A percentile compares a stretch with the other conserved stretches of the same genome.
These are phyloP conservation scores for Catostomus latipinnis DNA, from an alignment of 2,797 vertebrate genomes.

Conservation along the genomic window DNA sequence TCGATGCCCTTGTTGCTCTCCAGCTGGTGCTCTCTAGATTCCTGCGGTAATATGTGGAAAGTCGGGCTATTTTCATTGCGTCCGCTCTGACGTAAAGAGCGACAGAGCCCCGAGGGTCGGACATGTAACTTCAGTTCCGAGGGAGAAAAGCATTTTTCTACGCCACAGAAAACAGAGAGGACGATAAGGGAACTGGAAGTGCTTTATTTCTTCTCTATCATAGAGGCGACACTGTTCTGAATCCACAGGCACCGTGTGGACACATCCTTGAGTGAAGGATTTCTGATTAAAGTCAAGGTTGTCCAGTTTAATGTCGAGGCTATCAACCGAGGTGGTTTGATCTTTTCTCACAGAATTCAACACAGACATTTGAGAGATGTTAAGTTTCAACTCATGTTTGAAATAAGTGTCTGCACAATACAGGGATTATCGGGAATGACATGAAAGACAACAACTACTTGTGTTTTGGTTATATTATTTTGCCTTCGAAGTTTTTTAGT, in stretches of 20 bases:
- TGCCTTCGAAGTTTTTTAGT: slow-evolving; percentile 24
- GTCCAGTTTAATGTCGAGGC: background rate
- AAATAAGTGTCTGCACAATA: background rate
- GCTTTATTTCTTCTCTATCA: slow-evolving; percentile 14
- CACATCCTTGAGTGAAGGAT: slow-evolving; percentile 5
- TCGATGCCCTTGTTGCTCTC: slow-evolving; percentile 30
- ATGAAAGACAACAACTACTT: background rate
- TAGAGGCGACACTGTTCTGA: background rate
- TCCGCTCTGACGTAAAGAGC: slow-evolving; percentile 49
- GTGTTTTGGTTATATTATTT: background rate
- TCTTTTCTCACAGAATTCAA: background rate
- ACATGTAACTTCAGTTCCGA: slow-evolving; percentile 40
- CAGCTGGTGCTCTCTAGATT: slow-evolving; percentile 10
- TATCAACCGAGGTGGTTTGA: slow-evolving; percentile 20
- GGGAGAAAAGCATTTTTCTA: slow-evolving; percentile 21
- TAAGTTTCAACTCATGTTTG: slow-evolving; percentile 7
- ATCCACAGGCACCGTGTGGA: background rate
- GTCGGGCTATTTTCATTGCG: slow-evolving; percentile 31
- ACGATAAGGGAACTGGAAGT: slow-evolving; percentile 34
- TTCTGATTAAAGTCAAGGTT: slow-evolving; percentile 29
- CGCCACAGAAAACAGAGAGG: background rate
- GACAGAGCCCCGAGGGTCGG: slow-evolving; percentile 39
- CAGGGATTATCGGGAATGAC: background rate
- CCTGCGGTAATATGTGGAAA: slow-evolving; percentile 6
- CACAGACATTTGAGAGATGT: background rate